Base-by-base conservation (phyloP, 2,113 vertebrate genomes). In the Synodontis membranacea region DNA sequence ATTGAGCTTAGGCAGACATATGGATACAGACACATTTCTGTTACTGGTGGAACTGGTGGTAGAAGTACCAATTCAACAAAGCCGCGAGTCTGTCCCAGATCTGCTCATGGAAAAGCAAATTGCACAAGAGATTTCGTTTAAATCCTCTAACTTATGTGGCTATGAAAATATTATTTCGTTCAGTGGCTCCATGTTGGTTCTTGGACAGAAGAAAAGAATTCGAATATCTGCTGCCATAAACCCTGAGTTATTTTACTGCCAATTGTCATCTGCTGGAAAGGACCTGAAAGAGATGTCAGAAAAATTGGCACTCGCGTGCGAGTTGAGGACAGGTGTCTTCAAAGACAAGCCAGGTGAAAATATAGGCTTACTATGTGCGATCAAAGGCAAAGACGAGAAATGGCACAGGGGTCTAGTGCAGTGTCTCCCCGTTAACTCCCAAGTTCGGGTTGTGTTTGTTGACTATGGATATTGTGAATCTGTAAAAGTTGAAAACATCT, bases 381-480 rank as follows among this genome's bases (percentile, higher is more conserved):
- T 96, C 39, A 97, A 94, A 93, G 92, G 96, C 48, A 96, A 94
- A 90, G 95, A 96, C 42, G 95, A 95, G 28, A 94, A 94, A 1
- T 99, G 97, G 97, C 92, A 96, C 86, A 93, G 97, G 92, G 97
- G 97, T 82, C 93, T 97, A 89, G 94, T 98, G 86, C 96, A 96
- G 86, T 93, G 94, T 44, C 92, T 97, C 12, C 93, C 97, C 6
- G 88, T 95, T 44, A 93, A 93, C 86, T 94, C 96, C 79, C 82
- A 86, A 1, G 92, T 97, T 21, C 94, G 93, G 92, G 93, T 98
- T 84, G 95, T 96, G 91, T 96, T 98, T 90, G 94, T 98, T 91
- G 98, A 99, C 94, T 97, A 96, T 44, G 98, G 97, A 52, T 94
- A 89, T 92, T 94, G 44, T 84, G 97, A 99, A 91, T 90, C 91